Evolutionary conservation across 2,888 invertebrate species (phyloP).

Genomic region (Lycocerus yunnanus): DNA sequence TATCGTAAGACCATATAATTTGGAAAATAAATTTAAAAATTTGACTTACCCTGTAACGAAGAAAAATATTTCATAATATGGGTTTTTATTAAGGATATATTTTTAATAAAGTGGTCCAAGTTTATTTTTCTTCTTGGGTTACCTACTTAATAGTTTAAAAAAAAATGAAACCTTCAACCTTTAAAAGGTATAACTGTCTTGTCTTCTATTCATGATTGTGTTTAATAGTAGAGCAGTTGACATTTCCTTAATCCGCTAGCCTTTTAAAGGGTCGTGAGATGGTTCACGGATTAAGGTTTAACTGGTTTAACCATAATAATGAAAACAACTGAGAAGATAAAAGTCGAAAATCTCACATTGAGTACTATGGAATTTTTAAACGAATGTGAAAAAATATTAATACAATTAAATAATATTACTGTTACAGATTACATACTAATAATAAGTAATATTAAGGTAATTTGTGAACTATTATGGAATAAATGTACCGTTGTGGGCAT

Average conservation of each 20-base stretch:
- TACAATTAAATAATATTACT: not conserved
- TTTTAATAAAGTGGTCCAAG: not conserved
- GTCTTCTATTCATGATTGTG: not conserved
- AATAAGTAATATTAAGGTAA: not conserved
- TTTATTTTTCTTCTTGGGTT: not conserved
- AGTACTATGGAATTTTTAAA: not conserved
- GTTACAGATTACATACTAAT: not conserved
- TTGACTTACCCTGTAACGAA: not conserved
- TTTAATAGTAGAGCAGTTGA: not conserved
- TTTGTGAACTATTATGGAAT: constrained; percentile 4
- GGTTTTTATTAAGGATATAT: too few species aligned
- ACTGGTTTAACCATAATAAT: not conserved
- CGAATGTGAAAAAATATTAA: not conserved
- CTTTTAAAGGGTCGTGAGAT: not conserved
- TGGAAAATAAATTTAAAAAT: not conserved
- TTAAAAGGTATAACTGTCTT: not conserved
- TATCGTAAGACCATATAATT: not conserved
- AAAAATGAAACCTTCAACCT: not conserved
- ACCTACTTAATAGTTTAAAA: not conserved
- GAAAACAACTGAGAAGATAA: not conserved
- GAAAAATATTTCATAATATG: not conserved
- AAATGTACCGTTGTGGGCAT: constrained; percentile 4
- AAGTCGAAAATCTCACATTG: not conserved
- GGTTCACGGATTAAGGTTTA: not conserved
- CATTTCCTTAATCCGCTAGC: not conserved